These are phyloP conservation scores for Nasonia giraulti DNA, from an alignment of 1,140 invertebrate genomes.

Conservation along the genomic window DNA sequence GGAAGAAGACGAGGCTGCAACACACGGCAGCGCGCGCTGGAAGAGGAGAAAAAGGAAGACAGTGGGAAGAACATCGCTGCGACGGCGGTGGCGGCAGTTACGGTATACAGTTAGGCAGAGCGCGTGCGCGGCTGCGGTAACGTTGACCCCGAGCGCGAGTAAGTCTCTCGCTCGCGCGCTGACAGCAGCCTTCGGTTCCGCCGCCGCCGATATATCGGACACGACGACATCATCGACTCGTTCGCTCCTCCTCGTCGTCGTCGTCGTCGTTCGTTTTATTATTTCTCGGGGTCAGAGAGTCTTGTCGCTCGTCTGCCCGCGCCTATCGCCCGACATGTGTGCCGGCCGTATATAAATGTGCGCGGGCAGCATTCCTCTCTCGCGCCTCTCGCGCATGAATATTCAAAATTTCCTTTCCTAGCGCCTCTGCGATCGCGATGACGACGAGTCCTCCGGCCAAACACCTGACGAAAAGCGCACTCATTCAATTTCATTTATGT, in stretches of 20 bases:
- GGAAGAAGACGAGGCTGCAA: background rate
- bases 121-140: slow-evolving; percentile 1
- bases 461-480: slow-evolving; percentile 47
- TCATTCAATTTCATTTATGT: slow-evolving; percentile 43
- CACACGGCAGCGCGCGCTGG: background rate
- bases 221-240: slow-evolving; percentile 9
- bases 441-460: background rate
- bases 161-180: background rate
- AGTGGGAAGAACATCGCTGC: slow-evolving; percentile 14
- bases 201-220: background rate
- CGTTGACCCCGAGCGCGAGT: slow-evolving; percentile 28
- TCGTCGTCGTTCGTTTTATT: background rate
- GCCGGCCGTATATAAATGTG: background rate
- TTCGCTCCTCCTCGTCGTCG: background rate
- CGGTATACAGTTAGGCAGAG: slow-evolving; percentile 39
- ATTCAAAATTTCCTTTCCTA: slow-evolving; percentile 22
- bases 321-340: background rate
- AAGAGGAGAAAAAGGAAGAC: slow-evolving; percentile 3
- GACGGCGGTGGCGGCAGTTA: background rate
- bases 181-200: background rate
- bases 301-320: background rate
- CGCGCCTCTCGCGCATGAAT: slow-evolving; percentile 22
- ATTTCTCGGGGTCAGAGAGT: background rate
- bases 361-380: background rate
- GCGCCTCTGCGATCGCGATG: background rate